phyloP scores from a whole-genome alignment of 2,797 vertebrate genomes.

The Galago senegalensis region DNA sequence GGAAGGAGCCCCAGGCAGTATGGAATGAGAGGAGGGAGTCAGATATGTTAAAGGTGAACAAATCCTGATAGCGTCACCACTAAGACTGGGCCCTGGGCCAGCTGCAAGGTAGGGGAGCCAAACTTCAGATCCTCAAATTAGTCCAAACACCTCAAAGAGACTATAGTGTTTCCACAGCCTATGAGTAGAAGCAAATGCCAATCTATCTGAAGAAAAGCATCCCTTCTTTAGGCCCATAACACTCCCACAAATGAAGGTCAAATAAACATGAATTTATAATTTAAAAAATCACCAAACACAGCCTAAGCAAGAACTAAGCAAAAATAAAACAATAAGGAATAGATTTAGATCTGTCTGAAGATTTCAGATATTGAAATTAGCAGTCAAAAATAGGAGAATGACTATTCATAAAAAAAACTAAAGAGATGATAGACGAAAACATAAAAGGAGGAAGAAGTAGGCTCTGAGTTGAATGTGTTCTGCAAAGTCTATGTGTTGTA shows the following conservation, averaged over 20 bases:
- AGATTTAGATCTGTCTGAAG: background rate
- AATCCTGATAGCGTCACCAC: background rate
- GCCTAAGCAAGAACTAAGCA: background rate
- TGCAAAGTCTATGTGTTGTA: background rate
- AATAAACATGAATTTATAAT: conserved; percentile 6
- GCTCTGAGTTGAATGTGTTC: background rate
- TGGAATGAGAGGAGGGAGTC: background rate
- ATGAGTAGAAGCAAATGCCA: background rate
- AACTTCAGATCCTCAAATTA: background rate
- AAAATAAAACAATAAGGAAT: conserved; percentile 3
- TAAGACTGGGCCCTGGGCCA: background rate
- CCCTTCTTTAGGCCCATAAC: background rate
- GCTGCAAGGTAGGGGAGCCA: background rate
- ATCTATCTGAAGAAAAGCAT: background rate
- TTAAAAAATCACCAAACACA: background rate
- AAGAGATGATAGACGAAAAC: background rate
- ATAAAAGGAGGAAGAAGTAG: background rate
- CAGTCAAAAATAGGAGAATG: background rate
- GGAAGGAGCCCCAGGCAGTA: background rate
- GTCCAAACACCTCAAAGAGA: conserved; percentile 11
- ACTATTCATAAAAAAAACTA: background rate
- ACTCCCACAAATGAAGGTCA: background rate
- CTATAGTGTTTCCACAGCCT: background rate
- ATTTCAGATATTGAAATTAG: conserved; percentile 3
- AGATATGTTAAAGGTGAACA: background rate